These are phyloP conservation scores for Ataeniobius toweri DNA, from an alignment of 2,797 vertebrate genomes.

Conservation along the genomic window DNA sequence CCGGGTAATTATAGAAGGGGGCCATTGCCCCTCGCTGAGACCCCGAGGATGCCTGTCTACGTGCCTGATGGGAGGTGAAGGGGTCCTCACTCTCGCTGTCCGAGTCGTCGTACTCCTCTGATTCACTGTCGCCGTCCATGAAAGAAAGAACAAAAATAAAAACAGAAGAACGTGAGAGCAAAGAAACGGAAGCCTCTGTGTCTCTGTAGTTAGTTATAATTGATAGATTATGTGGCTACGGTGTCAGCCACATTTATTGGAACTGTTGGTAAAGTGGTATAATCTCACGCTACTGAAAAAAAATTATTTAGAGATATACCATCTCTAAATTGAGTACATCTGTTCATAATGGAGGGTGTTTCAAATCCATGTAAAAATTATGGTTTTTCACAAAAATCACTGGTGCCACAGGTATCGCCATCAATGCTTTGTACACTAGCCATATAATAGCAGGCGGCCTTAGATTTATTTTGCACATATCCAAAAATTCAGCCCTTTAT, in stretches of 20 bases:
- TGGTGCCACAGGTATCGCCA: not conserved
- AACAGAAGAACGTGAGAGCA: slow-evolving; percentile 23
- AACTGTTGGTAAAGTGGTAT: too few species aligned
- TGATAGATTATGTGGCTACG: not conserved
- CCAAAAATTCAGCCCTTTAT: not conserved
- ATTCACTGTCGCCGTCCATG: slow-evolving; percentile 73
- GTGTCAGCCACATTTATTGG: not conserved
- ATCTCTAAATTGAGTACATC: not conserved
- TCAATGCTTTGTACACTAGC: not conserved
- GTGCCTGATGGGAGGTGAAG: slow-evolving; percentile 89
- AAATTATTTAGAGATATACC: too few species aligned
- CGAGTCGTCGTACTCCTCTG: slow-evolving; percentile 85
- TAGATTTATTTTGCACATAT: not conserved
- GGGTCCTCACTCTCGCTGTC: slow-evolving; percentile 88
- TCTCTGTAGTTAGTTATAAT: not conserved
- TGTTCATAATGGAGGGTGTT: not conserved
- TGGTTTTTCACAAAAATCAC: not conserved
- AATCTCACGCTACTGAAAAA: too few species aligned
- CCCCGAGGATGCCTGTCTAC: slow-evolving; percentile 86
- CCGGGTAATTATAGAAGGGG: slow-evolving; percentile 89
- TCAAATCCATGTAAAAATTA: not conserved
- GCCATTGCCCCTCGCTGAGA: slow-evolving; percentile 85
- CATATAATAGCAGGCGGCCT: not conserved
- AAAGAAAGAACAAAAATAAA: slow-evolving; percentile 50
- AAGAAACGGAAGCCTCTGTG: not conserved